Evolutionary conservation across 2,113 vertebrate species (phyloP), one percentile per base, ranked within the genome.

Genomic region (Redunca redunca): DNA sequence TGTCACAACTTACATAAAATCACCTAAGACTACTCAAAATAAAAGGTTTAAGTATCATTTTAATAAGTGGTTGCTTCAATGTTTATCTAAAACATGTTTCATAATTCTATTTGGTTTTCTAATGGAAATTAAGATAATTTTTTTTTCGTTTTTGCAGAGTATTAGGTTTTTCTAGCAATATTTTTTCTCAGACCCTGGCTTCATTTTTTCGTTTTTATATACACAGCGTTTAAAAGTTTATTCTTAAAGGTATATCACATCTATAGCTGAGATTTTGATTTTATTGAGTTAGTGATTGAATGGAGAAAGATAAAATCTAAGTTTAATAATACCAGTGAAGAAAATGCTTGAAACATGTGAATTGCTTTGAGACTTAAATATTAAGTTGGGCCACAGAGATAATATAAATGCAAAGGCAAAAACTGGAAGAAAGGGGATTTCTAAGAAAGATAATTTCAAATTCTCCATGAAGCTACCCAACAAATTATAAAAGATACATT

Each of bases 321-420:
- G 21, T 80, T 87, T 95, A 95, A 92, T 48, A 84, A 94, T 91
- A 53, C 3, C 50, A 92, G 36, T 36, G 11, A 85, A 74, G 88
- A 88, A n/a, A 95, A 36, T 28, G 25, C 43, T 78, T 90, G 48
- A 71, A 94, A 97, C 67, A 26, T 36, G 28, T 78, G 33, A 94
- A 50, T 55, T 88, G n/a, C 13, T 88, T 80, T 96, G 85, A 58
- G 60, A 91, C 36, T 92, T 89, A 92, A 60, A 96, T 62, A 94
- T 86, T 80, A 91, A 96, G 19, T 83, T 80, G 30, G 43, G 30
- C 71, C 55, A 15, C 48, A 94, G 67, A 92, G 93, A 53, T 33
- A 92, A 83, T 67, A 85, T 21, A 91, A 91, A 95, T 94, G 26
- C 36, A 97, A 97, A 97, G 64, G 84, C 57, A 33, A 95, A 97